phyloP scores from a whole-genome alignment of 2,888 invertebrate genomes.

The Lepidochrysops patricia region DNA sequence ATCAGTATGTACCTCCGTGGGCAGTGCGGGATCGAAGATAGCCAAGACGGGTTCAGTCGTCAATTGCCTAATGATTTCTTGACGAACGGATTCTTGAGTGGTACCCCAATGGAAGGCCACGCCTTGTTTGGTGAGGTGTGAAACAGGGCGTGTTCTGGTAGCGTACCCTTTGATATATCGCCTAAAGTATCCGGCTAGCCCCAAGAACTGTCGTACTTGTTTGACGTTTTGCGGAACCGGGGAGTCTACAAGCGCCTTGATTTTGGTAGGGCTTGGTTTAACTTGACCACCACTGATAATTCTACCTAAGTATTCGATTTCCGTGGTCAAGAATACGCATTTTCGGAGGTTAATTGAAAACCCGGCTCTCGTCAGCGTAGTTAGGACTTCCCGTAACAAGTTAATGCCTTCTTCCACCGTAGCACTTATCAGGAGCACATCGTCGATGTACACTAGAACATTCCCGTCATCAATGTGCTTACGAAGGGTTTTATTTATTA shows the following conservation, averaged over 20 bases:
- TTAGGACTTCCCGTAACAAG: constrained; percentile 18
- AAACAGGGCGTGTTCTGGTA: not conserved
- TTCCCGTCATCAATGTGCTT: constrained; percentile 15
- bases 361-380: constrained; percentile 21
- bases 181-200: constrained; percentile 24
- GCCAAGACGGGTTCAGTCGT: constrained; percentile 4
- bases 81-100: not conserved
- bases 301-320: constrained; percentile 25
- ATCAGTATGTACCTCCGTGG: not conserved
- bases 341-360: constrained; percentile 24
- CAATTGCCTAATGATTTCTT: not conserved
- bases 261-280: constrained; percentile 19
- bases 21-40: not conserved
- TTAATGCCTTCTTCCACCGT: constrained; percentile 9
- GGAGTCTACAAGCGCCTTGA: constrained; percentile 17
- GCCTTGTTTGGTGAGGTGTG: not conserved
- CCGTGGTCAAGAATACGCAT: constrained; percentile 21
- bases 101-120: not conserved
- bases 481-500: constrained; percentile 17
- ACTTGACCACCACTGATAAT: constrained; percentile 22
- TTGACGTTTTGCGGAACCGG: constrained; percentile 17
- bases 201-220: constrained; percentile 22
- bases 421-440: constrained; percentile 15
- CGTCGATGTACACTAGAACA: constrained; percentile 15
- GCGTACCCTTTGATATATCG: constrained; percentile 21